Base-by-base conservation (phyloP, 2,113 vertebrate genomes). In the Dolichotis patagonum region DNA sequence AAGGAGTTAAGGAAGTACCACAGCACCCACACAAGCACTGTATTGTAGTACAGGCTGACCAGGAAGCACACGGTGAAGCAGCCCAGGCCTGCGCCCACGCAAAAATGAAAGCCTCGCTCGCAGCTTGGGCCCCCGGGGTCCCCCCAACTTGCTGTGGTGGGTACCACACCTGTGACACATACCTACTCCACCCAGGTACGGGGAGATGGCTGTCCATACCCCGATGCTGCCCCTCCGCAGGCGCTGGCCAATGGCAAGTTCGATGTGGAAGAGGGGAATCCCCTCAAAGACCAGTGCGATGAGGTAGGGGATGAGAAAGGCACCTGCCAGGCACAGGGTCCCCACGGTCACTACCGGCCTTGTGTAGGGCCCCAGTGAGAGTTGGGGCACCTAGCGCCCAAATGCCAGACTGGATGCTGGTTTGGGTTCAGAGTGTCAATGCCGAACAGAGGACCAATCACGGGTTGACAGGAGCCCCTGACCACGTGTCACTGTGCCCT, bases 1-100 rank as follows among this genome's bases (percentile, higher is more conserved):
- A 99, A 99, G 69, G 99, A 99, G 96, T 99, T 98, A 91, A 99
- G 98, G 49, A 99, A 98, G 97, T 99, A 99, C 99, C 99, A 99
- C 78, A 99, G 97, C 77, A 99, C 99, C 99, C 99, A 99, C 52
- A 98, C 98, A 87, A 99, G 88, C 96, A 99, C 98, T 0, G 98
- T 99, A 96, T 99, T 99, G 97, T 99, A 99, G 98, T 99, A 99
- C n/a, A 99, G 63, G 93, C 96, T 81, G 93, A 99, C 98, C 95
- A 99, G 95, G 91, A 99, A 97, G 0, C 99, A 99, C 54, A 98
- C 98, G 0, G 98, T 22, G 98, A 99, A 95, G 0, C 99, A 98
- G 87, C 96, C 97, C 60, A 99, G 94, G 67, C 99, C 99, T 99
- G 93, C 0, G 1, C 16, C 49, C 30, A 43, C 16, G 7, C 19